Conservation (phyloP, 2,888 invertebrate genomes). For the Baccha elongata region DNA sequence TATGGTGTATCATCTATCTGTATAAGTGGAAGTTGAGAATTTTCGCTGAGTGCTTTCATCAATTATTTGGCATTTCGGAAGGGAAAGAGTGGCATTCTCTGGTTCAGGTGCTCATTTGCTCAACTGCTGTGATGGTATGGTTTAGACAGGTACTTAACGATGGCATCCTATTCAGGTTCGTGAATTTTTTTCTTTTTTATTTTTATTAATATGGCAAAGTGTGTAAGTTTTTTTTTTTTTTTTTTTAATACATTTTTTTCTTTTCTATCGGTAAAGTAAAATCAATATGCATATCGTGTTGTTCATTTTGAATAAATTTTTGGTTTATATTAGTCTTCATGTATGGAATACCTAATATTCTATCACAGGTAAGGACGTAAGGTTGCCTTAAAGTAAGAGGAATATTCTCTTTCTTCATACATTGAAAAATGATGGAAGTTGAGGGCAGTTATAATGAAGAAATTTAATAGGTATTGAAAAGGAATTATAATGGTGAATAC, state of each 20-base stretch:
- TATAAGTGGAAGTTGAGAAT: conserved; percentile 50
- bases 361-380: background rate
- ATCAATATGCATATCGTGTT: conserved; percentile 35
- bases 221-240: background rate
- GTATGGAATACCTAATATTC: conserved; percentile 21
- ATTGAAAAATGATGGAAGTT: too few species aligned
- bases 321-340: conserved; percentile 11
- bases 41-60: conserved; percentile 69
- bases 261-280: conserved; percentile 6
- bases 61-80: conserved; percentile 52
- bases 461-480: too few species aligned
- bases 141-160: conserved; percentile 54
- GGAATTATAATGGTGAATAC: too few species aligned
- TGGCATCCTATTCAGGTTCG: conserved; percentile 43
- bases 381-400: too few species aligned
- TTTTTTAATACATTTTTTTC: background rate
- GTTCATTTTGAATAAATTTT: conserved; percentile 23
- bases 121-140: conserved; percentile 41
- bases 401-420: too few species aligned
- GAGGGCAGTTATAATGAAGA: too few species aligned
- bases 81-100: conserved; percentile 35
- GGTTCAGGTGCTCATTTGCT: conserved; percentile 58
- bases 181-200: background rate
- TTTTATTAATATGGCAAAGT: background rate
- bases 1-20: background rate